Conservation (phyloP, 2,888 invertebrate species). For the Tortricodes alternella region DNA sequence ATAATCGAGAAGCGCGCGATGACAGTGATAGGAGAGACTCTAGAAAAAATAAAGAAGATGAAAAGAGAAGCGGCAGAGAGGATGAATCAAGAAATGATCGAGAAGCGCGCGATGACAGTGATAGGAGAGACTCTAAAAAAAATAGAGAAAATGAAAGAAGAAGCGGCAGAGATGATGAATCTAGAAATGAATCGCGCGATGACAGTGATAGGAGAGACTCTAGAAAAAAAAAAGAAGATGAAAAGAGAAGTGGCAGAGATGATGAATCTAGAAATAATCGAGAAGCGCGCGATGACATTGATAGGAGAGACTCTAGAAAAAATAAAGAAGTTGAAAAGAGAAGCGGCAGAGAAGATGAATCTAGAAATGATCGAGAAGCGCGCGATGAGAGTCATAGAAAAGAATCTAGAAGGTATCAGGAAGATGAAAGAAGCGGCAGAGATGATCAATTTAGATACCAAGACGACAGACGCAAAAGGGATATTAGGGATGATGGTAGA, state of each 20-base stretch:
- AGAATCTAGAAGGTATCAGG: slow-evolving; percentile 29
- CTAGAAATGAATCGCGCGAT: background rate
- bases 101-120: slow-evolving; percentile 29
- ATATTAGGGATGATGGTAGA: background rate
- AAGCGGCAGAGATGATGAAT: slow-evolving; percentile 10
- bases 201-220: slow-evolving; percentile 13
- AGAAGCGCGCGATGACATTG: background rate
- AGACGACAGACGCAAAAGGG: slow-evolving; percentile 7
- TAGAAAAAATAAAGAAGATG: no score
- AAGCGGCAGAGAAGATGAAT: background rate
- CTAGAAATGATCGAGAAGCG: no score
- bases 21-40: slow-evolving; percentile 23
- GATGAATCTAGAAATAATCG: no score
- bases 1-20: slow-evolving; percentile 30
- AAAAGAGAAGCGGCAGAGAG: slow-evolving; percentile 26
- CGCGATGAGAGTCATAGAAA: slow-evolving; percentile 9
- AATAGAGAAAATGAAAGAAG: slow-evolving; percentile 17
- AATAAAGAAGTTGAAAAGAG: slow-evolving; percentile 26
- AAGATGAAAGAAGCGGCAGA: background rate
- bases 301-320: slow-evolving; percentile 28
- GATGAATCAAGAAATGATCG: slow-evolving; percentile 28
- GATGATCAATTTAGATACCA: background rate
- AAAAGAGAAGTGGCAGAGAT: slow-evolving; percentile 1
- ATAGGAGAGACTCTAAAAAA: slow-evolving; percentile 30
- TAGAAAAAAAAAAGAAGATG: slow-evolving; percentile 29